Base-by-base conservation (phyloP, 2,888 invertebrate genomes). In the Stenurella melanura region DNA sequence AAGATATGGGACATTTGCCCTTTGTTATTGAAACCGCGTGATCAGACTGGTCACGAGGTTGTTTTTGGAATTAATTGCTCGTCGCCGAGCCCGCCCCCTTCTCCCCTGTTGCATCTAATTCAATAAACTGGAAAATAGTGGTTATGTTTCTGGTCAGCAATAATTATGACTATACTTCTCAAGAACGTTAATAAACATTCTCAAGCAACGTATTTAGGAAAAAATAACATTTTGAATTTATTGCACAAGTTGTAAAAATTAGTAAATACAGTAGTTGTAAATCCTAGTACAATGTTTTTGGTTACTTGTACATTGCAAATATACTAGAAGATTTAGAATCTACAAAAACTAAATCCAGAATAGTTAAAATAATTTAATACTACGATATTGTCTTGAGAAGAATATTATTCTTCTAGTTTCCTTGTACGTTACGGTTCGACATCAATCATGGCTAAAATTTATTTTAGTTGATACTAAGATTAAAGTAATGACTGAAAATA, bases 1-100 rank as follows among this genome's bases (percentile, higher is more conserved):
- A 61, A 74, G 70, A 68, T 70, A 58, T 42, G 70, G 63, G 71
- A 76, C 73, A 71, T 78, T 78, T 76, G 78, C 73, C 78, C 78
- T 76, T 68, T 74, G 63, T 69, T 30, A 66, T 71, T 68, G 70
- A 67, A 67, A 58, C 38, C 67, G 72, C 80, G 75, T 74, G 72
- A 75, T 75, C 70, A 67, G 30, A 73, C 58, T 11, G 71, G 58
- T 78, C 78, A 79, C 73, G 78, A 74, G 75, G 70, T 74, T 61
- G 38, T 70, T 74, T 76, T 69, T 73, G 42, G 38, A 70, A 61
- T 61, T 58, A 30, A 61, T 61, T 61, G 61, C 15, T 50, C 4
- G 50, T 50, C 50, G n/a, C 50, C n/a, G n/a, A 4, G 50, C 50
- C 50, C 15, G 50, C 50, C 50, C 50, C 50, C 50, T 15, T 50